Evolutionary conservation across 2,797 vertebrate species (phyloP).

Genomic region (Megalops cyprinoides): DNA sequence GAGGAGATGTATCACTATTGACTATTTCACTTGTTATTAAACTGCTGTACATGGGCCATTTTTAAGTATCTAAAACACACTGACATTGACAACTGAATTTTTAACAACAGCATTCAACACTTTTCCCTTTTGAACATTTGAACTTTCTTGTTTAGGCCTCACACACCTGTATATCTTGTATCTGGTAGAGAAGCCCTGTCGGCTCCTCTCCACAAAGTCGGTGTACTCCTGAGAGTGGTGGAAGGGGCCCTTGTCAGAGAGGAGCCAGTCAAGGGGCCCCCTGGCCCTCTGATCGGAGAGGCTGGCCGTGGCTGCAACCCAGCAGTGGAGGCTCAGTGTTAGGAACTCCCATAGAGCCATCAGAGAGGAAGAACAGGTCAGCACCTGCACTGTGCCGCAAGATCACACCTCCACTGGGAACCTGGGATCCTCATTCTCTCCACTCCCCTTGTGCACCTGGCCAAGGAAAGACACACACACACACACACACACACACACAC

Average conservation of each 20-base stretch:
- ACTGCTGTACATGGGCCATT: neutral
- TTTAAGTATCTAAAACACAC: neutral
- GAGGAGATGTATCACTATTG: no score
- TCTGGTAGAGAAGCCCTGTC: conserved; percentile 94
- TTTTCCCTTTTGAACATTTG: neutral
- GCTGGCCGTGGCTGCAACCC: conserved; percentile 79
- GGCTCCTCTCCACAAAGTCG: conserved; percentile 96
- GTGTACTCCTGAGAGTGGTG: conserved; percentile 96
- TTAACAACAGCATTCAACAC: neutral
- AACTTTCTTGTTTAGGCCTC: neutral
- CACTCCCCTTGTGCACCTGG: conserved; percentile 84
- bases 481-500: conserved; percentile 35
- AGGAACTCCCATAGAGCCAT: conserved; percentile 98
- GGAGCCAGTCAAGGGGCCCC: conserved; percentile 96
- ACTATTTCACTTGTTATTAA: no score
- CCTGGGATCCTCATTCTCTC: conserved; percentile 88
- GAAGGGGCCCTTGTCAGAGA: conserved; percentile 97
- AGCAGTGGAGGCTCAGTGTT: conserved; percentile 93
- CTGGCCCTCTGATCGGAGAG: conserved; percentile 88
- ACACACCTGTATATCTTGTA: conserved; percentile 98
- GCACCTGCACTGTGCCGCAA: conserved; percentile 80
- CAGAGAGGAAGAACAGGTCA: conserved; percentile 76
- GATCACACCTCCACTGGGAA: conserved; percentile 87
- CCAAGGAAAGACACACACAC: conserved; percentile 55
- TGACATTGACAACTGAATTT: neutral